A percentile compares a stretch with the other conserved stretches of the same genome.
Conservation (phyloP, 2,113 vertebrate genomes). For the Labeo catla region DNA sequence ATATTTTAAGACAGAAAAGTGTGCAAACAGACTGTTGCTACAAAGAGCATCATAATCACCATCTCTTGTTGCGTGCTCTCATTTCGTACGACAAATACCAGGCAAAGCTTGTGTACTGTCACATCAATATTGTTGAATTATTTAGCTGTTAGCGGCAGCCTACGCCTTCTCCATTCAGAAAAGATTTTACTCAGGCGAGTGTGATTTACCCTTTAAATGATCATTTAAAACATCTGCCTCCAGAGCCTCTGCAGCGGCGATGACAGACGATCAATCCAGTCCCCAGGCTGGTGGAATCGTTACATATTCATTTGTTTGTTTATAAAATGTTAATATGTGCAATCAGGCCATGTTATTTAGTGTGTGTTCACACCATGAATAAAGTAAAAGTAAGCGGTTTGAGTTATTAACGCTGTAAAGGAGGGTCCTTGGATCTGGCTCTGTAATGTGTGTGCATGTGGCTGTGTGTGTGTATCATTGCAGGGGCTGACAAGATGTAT, state of each 20-base stretch:
- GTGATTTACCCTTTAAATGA: slow-evolving; percentile 1
- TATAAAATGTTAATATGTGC: slow-evolving; percentile 2
- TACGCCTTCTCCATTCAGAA: background rate
- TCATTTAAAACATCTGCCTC: slow-evolving; percentile 5
- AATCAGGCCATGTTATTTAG: background rate
- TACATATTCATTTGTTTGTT: background rate
- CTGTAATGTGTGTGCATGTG: slow-evolving; percentile 12
- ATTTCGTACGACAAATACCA: background rate
- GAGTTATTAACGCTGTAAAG: background rate
- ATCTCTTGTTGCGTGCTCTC: background rate
- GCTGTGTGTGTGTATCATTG: slow-evolving; percentile 23
- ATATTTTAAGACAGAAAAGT: background rate
- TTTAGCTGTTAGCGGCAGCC: slow-evolving; percentile 14
- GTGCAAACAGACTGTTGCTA: background rate
- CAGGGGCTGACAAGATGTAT: slow-evolving; percentile 34
- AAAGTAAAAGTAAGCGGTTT: background rate
- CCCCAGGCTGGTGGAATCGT: background rate
- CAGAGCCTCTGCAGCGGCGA: background rate
- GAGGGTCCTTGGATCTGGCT: background rate
- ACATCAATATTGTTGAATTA: slow-evolving; percentile 53
- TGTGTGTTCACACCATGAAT: background rate
- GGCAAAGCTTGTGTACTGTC: background rate
- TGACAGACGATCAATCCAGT: background rate
- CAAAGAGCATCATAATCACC: background rate
- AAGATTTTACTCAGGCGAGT: slow-evolving; percentile 26